These are phyloP conservation scores for Mesitornis unicolor DNA, from an alignment of 2,113 vertebrate genomes.

Conservation along the genomic window DNA sequence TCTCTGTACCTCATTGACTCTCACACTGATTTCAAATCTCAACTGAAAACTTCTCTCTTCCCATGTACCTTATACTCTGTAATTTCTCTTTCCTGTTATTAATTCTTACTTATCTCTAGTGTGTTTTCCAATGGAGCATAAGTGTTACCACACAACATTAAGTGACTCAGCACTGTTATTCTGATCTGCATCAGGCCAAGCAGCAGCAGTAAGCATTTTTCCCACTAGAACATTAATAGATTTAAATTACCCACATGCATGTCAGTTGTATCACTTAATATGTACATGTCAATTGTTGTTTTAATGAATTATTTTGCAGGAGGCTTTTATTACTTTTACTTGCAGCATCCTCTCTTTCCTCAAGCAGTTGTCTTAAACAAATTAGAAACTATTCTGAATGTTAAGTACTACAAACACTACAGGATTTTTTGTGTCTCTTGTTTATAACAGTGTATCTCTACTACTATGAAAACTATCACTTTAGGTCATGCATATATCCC, in stretches of 20 bases:
- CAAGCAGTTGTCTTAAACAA: not conserved
- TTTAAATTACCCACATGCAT: not conserved
- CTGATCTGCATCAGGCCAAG: not conserved
- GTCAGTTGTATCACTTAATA: not conserved
- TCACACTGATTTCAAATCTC: conserved; percentile 59
- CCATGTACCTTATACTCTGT: not conserved
- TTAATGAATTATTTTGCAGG: not conserved
- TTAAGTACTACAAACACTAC: not conserved
- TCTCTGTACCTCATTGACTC: conserved; percentile 62
- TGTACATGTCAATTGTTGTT: conserved; percentile 20
- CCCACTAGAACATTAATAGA: conserved; percentile 1
- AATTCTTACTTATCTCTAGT: conserved; percentile 15
- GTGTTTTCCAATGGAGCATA: not conserved
- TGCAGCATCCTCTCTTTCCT: not conserved
- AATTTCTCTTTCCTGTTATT: conserved; percentile 19
- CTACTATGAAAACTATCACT: not conserved
- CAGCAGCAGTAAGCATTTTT: not conserved
- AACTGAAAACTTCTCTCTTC: conserved; percentile 54
- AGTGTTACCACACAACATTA: not conserved
- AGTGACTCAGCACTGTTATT: not conserved
- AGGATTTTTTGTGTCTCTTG: not conserved
- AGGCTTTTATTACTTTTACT: not conserved
- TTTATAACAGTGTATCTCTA: not conserved
- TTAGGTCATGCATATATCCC: not conserved
- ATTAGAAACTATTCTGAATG: not conserved